Base-by-base conservation (phyloP, 2,888 invertebrate genomes). In the Pachymerium ferrugineum region DNA sequence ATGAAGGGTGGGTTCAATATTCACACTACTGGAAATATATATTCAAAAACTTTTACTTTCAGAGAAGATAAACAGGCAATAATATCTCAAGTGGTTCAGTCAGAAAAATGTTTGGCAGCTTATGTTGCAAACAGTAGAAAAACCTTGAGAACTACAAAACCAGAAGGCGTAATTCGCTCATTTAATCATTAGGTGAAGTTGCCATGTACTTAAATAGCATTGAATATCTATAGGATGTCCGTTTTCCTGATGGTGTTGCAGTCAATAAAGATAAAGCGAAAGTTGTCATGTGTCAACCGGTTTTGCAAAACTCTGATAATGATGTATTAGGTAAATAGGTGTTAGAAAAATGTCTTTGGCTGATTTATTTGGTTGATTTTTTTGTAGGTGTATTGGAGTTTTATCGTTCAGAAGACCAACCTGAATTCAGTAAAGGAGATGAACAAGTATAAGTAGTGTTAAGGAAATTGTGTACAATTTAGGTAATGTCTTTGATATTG, bases 381-480 rank as follows among this genome's bases (percentile, higher is more conserved):
- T 78, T 77, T 8, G 16, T 76, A 72, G 90, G 89, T 47, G 87
- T 91, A 0, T 82, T 91, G 62, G 90, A 90, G 81, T 83, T 91
- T 78, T 89, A 88, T 85, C 83, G 89, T n/a, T 80, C 82, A 54
- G 84, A 83, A 72, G 75, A 76, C 19, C 77, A 78, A 38, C 76
- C 79, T 22, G 77, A 79, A 29, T 90, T 90, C 80, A 85, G 86
- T 74, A 87, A 87, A 76, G 86, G 87, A 76, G 91, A 91, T 77
- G 89, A 90, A 81, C 88, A 90, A 80, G 83, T 82, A 78, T 71
- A 76, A 28, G 33, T 22, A 22, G 47, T 29, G 25, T 22, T 19
- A 5, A 30, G 3, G 28, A 29, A 73, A 73, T 29, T 38, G n/a
- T 30, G 22, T 16, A 8, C 12, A 35, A 3, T 73, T 54, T 70